Evolutionary conservation across 37 sponge, comb jelly and placozoan species (phyloP), one percentile per base, ranked within the genome.

Genomic region (Cladorhizidae sp.): DNA sequence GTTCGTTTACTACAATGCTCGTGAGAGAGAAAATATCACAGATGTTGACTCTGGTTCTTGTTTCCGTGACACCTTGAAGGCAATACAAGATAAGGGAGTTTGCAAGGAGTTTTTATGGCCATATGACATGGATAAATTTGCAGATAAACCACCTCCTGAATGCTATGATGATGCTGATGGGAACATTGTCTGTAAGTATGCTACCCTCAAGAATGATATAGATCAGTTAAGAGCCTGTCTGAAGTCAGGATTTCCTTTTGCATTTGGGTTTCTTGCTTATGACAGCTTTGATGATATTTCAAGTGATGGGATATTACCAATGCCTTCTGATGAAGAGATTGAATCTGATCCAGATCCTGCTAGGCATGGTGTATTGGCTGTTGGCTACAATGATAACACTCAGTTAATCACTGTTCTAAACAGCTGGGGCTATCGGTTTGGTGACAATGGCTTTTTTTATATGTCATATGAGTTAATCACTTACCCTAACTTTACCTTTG

Each of bases 1-100:
- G 74, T 74, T 74, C 55, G 54, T 74, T 18, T 74, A 74, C 31
- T 74, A 74, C 35, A 74, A 74, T 57, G 11, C 74, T 56, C 55
- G 74, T 33, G 33, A 52, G 28, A 7, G 7, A 31, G 74, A 74
- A 55, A 32, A 32, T 14, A 52, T 36, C 33, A 52, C 6, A 32
- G 8, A 17, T 1, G 2, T 32, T 1, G 74, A 74, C 55, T 35
- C 12, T 9, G 74, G 74, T 52, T 36, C 74, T 32, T 74, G 57
- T 20, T 55, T 74, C 28, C 74, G 74, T 54, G 74, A 74, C 28
- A 74, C 77, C 12, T 9, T 76, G 25, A 76, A 76, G 32, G n/a
- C 64, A 17, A 23, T 76, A 39, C 14, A 59, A 35, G 35, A 32
- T 29, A 1, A 61, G 26, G 62, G 77, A 35, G 64, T 76, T 18